A percentile compares a stretch with the other conserved stretches of the same genome.
phyloP scores from a whole-genome alignment of 2,888 invertebrate species.

The Mimachlamys varia region DNA sequence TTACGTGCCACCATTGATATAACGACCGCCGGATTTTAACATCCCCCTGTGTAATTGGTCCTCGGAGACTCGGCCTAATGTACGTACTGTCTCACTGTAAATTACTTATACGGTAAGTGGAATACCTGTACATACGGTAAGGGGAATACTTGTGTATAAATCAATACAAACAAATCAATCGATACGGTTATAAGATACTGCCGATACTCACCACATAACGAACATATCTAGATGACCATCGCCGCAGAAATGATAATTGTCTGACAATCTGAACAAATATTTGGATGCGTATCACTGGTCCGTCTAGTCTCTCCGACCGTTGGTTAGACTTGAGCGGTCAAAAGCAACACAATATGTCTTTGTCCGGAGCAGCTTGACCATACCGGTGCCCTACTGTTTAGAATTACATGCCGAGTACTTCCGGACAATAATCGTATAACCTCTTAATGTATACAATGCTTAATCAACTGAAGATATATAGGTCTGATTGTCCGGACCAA shows the following conservation, averaged over 20 bases:
- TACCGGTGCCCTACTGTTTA: background rate
- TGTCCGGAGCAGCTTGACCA: constrained; percentile 22
- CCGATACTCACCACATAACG: background rate
- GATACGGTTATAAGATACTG: background rate
- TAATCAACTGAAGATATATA: background rate
- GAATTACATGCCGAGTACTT: constrained; percentile 2
- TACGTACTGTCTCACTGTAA: background rate
- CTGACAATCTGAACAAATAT: background rate
- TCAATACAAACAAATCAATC: constrained; percentile 19
- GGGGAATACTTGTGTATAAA: background rate
- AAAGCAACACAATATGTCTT: background rate
- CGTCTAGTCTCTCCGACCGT: background rate
- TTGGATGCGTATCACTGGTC: background rate
- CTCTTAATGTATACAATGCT: background rate
- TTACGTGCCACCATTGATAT: no score
- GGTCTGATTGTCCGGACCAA: background rate
- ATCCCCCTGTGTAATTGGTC: background rate
- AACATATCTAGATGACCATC: background rate
- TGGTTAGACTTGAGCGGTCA: background rate
- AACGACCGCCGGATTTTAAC: background rate
- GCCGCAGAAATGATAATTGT: background rate
- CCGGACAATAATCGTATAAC: background rate
- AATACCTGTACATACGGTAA: background rate
- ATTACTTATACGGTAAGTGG: background rate
- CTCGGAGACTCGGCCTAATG: background rate